Conservation (phyloP, 2,888 invertebrate genomes). For the Isoperla grammatica region DNA sequence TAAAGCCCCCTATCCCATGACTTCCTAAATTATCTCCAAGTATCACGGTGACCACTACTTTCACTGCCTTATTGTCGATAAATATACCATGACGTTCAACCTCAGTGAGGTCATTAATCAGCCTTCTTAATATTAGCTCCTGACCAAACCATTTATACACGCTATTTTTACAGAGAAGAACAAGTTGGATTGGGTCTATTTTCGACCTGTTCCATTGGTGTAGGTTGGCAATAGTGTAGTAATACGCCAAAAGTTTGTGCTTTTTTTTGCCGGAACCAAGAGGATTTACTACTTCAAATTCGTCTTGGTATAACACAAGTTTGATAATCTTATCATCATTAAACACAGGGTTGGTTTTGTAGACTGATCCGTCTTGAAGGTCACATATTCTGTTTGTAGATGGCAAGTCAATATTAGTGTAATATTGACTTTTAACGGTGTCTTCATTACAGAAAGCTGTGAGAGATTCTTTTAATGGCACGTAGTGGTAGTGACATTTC, state of each 20-base stretch:
- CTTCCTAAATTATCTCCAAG: conserved; percentile 34
- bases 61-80: conserved; percentile 13
- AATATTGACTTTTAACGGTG: not conserved
- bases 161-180: conserved; percentile 24
- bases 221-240: conserved; percentile 29
- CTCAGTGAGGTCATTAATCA: conserved; percentile 25
- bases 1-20: conserved; percentile 32
- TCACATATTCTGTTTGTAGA: conserved; percentile 30
- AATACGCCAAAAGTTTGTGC: conserved; percentile 31
- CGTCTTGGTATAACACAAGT: conserved; percentile 30
- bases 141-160: conserved; percentile 15
- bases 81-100: conserved; percentile 22
- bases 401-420: conserved; percentile 2
- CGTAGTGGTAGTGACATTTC: conserved; percentile 27
- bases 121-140: conserved; percentile 21
- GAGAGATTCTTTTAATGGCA: conserved; percentile 29
- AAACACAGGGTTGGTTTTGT: conserved; percentile 31
- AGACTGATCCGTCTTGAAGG: conserved; percentile 33
- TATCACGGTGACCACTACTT: conserved; percentile 29
- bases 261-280: conserved; percentile 28
- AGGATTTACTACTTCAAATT: conserved; percentile 33
- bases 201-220: conserved; percentile 26
- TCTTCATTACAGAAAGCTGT: conserved; percentile 23
- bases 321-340: conserved; percentile 30
- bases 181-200: conserved; percentile 29